Percentiles rank a stretch among this genome's conserved stretches.
Evolutionary conservation across 2,888 invertebrate species (phyloP).

Genomic region (Eristalis arbustorum): DNA sequence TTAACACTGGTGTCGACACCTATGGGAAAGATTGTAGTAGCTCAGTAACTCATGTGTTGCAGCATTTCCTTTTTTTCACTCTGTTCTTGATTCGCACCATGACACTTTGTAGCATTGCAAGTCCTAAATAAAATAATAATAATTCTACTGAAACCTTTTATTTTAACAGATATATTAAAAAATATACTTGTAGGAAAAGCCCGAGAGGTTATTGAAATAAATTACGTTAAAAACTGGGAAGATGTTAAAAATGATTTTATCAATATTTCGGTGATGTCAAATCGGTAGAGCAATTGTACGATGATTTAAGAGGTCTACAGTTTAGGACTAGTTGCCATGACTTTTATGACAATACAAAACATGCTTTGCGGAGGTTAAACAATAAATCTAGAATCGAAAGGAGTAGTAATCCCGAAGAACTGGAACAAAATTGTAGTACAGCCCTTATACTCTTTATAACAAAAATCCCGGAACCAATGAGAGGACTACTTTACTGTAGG

Average conservation of each 20-base stretch:
- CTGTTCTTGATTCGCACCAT: too few relatives aligned
- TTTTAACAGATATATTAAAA: too few relatives aligned
- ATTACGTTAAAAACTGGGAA: background rate
- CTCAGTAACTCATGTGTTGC: too few relatives aligned
- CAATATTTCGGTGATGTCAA: background rate
- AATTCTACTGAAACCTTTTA: too few relatives aligned
- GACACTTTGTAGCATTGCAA: too few relatives aligned
- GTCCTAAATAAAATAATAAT: too few relatives aligned
- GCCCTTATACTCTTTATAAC: conserved; percentile 27
- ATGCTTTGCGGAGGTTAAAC: conserved; percentile 41
- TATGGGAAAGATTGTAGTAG: too few relatives aligned
- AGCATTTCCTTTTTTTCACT: too few relatives aligned
- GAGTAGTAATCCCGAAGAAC: background rate
- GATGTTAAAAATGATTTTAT: background rate
- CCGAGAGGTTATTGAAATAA: background rate
- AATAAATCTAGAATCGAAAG: conserved; percentile 40
- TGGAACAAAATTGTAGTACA: conserved; percentile 26
- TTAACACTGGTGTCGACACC: too few relatives aligned
- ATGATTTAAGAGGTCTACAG: background rate
- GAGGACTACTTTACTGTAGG: conserved; percentile 43
- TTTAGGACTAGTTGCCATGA: background rate
- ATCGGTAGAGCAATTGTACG: background rate
- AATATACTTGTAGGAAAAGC: conserved; percentile 8
- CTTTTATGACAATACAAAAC: conserved; percentile 1
- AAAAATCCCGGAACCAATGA: conserved; percentile 33